Conservation (phyloP, 1,140 invertebrate species). For the Dreissena rostriformis region DNA sequence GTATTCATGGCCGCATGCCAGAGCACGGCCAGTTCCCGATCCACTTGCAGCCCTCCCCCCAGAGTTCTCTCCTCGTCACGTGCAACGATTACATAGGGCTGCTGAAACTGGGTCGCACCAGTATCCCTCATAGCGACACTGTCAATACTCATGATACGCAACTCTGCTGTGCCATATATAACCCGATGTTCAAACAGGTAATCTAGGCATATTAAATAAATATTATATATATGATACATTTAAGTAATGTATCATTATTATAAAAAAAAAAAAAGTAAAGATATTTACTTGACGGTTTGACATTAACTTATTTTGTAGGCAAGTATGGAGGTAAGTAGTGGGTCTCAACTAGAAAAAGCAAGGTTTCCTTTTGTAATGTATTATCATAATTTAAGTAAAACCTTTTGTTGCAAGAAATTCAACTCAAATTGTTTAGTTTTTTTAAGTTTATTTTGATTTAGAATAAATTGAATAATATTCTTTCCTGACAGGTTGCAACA, state of each 20-base stretch:
- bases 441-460: too few species aligned
- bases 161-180: conserved; percentile 80
- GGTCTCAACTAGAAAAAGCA: too few species aligned
- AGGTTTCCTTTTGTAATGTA: too few species aligned
- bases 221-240: too few species aligned
- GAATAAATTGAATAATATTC: neutral
- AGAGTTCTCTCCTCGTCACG: conserved; percentile 76
- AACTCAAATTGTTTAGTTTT: too few species aligned
- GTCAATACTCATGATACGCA: conserved; percentile 77
- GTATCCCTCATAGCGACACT: conserved; percentile 57
- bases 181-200: conserved; percentile 80
- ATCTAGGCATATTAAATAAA: neutral
- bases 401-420: too few species aligned
- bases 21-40: conserved; percentile 80
- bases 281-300: neutral
- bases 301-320: too few species aligned
- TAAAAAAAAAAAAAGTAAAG: too few species aligned
- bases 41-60: conserved; percentile 72
- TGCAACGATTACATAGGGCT: conserved; percentile 80
- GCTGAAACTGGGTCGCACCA: conserved; percentile 75
- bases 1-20: conserved; percentile 78
- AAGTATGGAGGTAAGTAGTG: too few species aligned
- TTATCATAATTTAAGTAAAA: too few species aligned
- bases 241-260: too few species aligned
- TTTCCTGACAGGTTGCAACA: conserved; percentile 76